Base-by-base conservation (phyloP, 2,888 invertebrate genomes). In the Stegana nigrithorax region DNA sequence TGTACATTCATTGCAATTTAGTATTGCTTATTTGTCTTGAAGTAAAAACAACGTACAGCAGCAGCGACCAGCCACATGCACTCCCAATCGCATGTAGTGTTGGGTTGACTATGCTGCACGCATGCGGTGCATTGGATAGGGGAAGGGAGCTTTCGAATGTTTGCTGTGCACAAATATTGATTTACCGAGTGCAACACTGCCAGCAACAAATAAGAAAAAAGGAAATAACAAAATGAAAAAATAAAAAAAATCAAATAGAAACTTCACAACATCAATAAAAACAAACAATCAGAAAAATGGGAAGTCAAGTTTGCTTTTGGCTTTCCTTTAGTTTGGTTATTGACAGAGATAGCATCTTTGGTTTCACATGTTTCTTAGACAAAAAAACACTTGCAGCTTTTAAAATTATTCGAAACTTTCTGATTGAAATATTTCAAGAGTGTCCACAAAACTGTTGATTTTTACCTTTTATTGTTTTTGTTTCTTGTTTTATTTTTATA, bases 121-220 rank as follows among this genome's bases (percentile, higher is more conserved):
- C n/a, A n/a, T n/a, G n/a, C n/a, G n/a, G n/a, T n/a, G n/a, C n/a
- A n/a, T n/a, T n/a, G 29, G 10, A 10, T 29, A 36, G 36, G 36
- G 36, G 36, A n/a, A n/a, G 4, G 39, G n/a, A 14, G 29, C 10
- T 29, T 29, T 4, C 39, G 14, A 5, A 10, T 39, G 36, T 36
- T 3, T 36, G 10, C 36, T 29, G 32, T 29, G 53, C 53, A 29
- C 53, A 53, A 53, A 53, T 53, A 53, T 53, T 53, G 53, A 53
- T 53, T 53, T 29, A 53, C n/a, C 32, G 19, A 14, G 53, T 53
- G 19, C 53, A 53, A 12, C 50, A 50, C n/a, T n/a, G n/a, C n/a
- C n/a, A n/a, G n/a, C n/a, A n/a, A n/a, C n/a, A n/a, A n/a, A n/a
- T n/a, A n/a, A n/a, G n/a, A n/a, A n/a, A n/a, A 50, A 8, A 50